phyloP scores from a whole-genome alignment of 2,113 vertebrate species.

The Ceuthmochares aereus region DNA sequence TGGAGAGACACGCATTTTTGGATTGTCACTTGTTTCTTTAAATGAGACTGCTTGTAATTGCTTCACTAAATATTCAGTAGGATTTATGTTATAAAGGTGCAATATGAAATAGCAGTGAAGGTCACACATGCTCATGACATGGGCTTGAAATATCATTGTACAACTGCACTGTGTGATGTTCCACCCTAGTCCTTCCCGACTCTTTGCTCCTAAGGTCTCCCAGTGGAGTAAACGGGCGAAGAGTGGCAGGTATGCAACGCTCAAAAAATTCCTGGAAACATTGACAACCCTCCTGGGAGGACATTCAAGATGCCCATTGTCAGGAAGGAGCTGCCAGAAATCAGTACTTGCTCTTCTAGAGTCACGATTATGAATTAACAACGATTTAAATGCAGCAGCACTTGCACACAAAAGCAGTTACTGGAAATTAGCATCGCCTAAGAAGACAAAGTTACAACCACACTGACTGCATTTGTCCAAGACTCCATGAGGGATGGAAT shows the following conservation, averaged over 20 bases:
- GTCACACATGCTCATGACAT: neutral
- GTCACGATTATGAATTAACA: neutral
- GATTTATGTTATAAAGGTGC: constrained; percentile 59
- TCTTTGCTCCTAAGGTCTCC: neutral
- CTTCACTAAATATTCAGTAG: constrained; percentile 63
- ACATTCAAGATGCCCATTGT: neutral
- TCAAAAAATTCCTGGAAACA: neutral
- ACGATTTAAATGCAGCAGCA: neutral
- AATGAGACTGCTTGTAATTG: constrained; percentile 54
- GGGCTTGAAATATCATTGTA: neutral
- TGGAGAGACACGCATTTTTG: neutral
- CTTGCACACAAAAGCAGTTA: neutral
- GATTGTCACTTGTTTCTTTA: constrained; percentile 52
- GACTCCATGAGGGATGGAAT: neutral
- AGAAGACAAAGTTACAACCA: neutral
- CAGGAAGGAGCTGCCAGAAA: neutral
- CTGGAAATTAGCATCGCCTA: neutral
- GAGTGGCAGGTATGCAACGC: rapidly evolving
- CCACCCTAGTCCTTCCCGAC: neutral
- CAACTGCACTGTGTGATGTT: neutral
- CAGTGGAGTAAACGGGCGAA: neutral
- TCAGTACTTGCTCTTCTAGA: neutral
- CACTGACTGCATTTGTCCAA: neutral
- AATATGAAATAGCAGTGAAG: constrained; percentile 30
- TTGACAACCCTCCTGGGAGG: neutral